Conservation (phyloP, 1,140 invertebrate genomes). For the Rhynchophorus ferrugineus region DNA sequence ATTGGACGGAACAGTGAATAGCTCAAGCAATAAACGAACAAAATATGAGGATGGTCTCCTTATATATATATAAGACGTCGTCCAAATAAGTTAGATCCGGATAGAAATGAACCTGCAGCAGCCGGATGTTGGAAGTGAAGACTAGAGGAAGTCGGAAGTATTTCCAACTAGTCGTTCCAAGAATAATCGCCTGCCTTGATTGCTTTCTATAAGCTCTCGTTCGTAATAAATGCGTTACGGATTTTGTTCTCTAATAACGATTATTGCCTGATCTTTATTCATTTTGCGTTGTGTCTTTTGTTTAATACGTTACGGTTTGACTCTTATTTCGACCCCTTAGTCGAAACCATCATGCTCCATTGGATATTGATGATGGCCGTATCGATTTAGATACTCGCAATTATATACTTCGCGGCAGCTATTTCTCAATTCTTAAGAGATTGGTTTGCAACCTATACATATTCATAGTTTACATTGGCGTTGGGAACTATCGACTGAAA, state of each 20-base stretch:
- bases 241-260: slow-evolving; percentile 19
- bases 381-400: too few species aligned
- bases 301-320: background rate
- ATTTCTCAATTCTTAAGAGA: too few species aligned
- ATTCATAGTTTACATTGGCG: too few species aligned
- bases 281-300: slow-evolving; percentile 13
- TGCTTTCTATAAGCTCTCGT: slow-evolving; percentile 26
- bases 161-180: slow-evolving; percentile 27
- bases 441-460: too few species aligned
- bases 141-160: slow-evolving; percentile 31
- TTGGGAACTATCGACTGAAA: too few species aligned
- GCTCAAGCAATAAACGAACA: slow-evolving; percentile 18
- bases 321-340: background rate
- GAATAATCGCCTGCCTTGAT: slow-evolving; percentile 28
- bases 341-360: background rate
- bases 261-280: slow-evolving; percentile 23
- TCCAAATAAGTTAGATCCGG: slow-evolving; percentile 28
- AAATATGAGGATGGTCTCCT: slow-evolving; percentile 30
- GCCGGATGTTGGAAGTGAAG: slow-evolving; percentile 31
- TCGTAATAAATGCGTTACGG: slow-evolving; percentile 22
- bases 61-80: slow-evolving; percentile 26
- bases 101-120: slow-evolving; percentile 28
- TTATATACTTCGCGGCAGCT: too few species aligned
- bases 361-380: background rate
- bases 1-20: slow-evolving; percentile 22